Conservation (phyloP, 1,140 invertebrate species). For the Bombus consobrinus region DNA sequence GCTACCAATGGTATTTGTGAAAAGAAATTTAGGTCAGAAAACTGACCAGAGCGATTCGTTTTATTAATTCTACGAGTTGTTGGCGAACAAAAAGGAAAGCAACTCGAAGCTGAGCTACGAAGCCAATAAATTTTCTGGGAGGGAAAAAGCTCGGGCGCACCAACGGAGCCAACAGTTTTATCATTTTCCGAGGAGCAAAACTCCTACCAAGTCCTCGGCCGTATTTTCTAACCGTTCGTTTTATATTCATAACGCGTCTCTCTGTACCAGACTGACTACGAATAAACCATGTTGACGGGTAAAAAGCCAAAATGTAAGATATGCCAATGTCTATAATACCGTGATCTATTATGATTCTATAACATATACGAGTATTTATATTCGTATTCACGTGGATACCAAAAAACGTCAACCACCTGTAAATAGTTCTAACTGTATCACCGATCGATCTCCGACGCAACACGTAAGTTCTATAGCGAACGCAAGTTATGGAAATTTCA, state of each 20-base stretch:
- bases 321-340: neutral
- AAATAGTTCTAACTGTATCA: neutral
- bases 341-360: too few relatives aligned
- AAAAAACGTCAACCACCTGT: neutral
- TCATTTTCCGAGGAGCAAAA: conserved; percentile 17
- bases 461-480: neutral
- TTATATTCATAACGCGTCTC: conserved; percentile 39
- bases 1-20: too few relatives aligned
- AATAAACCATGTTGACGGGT: conserved; percentile 18
- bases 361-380: neutral
- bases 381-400: neutral
- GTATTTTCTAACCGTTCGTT: conserved; percentile 31
- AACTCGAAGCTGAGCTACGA: neutral
- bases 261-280: neutral
- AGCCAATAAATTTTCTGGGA: neutral
- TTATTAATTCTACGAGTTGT: conserved; percentile 13
- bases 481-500: conserved; percentile 23
- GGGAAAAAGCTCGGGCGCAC: neutral
- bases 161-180: conserved; percentile 13
- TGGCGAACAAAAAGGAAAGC: neutral
- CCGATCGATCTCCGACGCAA: neutral
- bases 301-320: conserved; percentile 14
- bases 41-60: neutral
- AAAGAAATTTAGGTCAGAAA: conserved; percentile 15
- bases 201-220: neutral